These are phyloP conservation scores for Pinctada fucata DNA, from an alignment of 2,888 invertebrate species.

Conservation along the genomic window DNA sequence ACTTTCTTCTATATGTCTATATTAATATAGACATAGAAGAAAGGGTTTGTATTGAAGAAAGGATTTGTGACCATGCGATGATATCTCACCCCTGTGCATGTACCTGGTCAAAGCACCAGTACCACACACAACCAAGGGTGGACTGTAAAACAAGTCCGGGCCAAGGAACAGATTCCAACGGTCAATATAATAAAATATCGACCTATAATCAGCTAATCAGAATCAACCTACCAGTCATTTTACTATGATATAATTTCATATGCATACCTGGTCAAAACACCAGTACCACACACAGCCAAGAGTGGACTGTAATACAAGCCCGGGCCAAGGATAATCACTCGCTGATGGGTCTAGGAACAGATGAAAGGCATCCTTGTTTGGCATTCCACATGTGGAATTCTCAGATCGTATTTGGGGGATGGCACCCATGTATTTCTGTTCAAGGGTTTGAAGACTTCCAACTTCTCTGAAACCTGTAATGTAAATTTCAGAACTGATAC, in stretches of 20 bases:
- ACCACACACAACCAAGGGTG: constrained; percentile 66
- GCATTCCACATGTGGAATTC: constrained; percentile 63
- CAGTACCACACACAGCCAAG: constrained; percentile 69
- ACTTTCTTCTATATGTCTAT: no score
- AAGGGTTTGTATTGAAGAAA: no score
- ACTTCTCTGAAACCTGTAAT: constrained; percentile 37
- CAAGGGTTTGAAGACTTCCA: constrained; percentile 61
- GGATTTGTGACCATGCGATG: no score
- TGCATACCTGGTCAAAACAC: constrained; percentile 68
- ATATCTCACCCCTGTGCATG: no score
- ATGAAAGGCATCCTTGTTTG: constrained; percentile 62
- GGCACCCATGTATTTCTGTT: constrained; percentile 55
- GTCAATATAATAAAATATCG: no score
- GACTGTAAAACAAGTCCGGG: constrained; percentile 66
- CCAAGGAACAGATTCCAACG: constrained; percentile 53
- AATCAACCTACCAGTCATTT: no score
- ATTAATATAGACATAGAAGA: no score
- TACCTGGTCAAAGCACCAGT: constrained; percentile 72
- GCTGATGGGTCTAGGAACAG: constrained; percentile 62
- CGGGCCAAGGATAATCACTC: constrained; percentile 68
- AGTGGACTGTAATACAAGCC: constrained; percentile 61
- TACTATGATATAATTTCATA: no score
- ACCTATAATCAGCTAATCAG: no score
- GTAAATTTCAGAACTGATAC: no score
- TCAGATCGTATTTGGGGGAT: constrained; percentile 48